phyloP scores from a whole-genome alignment of 2,113 vertebrate genomes.

The Microtus pennsylvanicus region DNA sequence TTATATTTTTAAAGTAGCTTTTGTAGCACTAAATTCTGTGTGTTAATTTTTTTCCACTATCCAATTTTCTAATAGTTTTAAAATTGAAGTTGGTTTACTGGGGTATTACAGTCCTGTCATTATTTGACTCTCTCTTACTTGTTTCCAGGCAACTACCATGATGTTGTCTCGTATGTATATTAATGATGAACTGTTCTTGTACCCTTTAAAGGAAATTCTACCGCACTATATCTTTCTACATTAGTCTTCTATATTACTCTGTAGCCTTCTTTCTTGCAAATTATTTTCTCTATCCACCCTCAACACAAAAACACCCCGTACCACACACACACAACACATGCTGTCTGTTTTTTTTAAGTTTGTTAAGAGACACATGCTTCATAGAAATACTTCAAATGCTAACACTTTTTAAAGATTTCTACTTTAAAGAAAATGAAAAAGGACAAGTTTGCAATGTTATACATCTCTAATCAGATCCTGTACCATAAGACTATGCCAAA shows the following conservation, averaged over 20 bases:
- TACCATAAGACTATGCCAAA: constrained; percentile 62
- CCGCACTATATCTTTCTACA: background rate
- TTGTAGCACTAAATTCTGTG: too few relatives aligned
- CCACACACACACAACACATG: background rate
- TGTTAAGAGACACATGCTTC: constrained; percentile 35
- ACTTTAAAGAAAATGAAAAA: constrained; percentile 62
- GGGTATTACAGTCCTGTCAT: constrained; percentile 32
- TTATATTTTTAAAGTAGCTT: background rate
- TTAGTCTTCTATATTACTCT: background rate
- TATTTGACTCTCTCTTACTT: constrained; percentile 52
- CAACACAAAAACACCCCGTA: background rate
- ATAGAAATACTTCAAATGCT: constrained; percentile 33
- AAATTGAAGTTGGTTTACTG: constrained; percentile 59
- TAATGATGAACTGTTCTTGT: constrained; percentile 47
- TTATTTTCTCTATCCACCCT: background rate
- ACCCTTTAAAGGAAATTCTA: background rate
- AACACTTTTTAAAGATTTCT: constrained; percentile 56
- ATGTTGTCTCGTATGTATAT: constrained; percentile 59
- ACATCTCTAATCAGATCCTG: constrained; percentile 58
- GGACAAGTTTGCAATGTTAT: constrained; percentile 57
- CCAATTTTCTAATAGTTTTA: constrained; percentile 51
- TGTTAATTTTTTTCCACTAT: constrained; percentile 39
- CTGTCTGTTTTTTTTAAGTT: constrained; percentile 36
- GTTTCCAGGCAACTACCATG: constrained; percentile 67
- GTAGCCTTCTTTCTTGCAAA: background rate